Conservation (phyloP, 2,797 vertebrate species). For the Enteromius mattozi region DNA sequence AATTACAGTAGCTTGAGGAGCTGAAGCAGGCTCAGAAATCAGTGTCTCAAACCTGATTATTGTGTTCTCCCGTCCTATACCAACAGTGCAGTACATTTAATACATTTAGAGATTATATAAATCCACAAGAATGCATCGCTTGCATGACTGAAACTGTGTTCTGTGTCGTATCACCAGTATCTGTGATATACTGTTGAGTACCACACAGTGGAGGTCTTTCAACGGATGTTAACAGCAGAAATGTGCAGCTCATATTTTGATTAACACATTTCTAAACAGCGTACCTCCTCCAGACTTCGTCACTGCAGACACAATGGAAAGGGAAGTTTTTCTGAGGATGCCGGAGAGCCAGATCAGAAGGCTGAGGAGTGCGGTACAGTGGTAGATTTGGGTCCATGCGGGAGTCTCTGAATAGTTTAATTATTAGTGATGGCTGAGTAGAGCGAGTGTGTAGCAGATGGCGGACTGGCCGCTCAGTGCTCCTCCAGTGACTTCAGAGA, state of each 20-base stretch:
- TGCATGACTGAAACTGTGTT: no score
- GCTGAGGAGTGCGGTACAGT: not conserved
- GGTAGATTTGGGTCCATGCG: not conserved
- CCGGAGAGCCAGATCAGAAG: not conserved
- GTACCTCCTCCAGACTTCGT: not conserved
- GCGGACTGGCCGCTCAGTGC: constrained; percentile 64
- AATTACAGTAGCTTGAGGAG: constrained; percentile 21
- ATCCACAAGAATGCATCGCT: no score
- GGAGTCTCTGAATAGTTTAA: constrained; percentile 40
- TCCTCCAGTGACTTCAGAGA: constrained; percentile 61
- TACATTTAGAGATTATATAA: no score
- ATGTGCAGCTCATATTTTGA: not conserved
- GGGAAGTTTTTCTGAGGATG: not conserved
- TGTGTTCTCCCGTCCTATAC: no score
- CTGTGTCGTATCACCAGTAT: not conserved
- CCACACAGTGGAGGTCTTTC: not conserved
- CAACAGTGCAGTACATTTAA: no score
- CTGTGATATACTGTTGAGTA: not conserved
- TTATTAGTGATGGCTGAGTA: constrained; percentile 46
- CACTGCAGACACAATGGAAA: not conserved
- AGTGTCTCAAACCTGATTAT: no score
- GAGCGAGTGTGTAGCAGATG: constrained; percentile 70
- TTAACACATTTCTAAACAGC: not conserved
- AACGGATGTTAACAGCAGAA: not conserved
- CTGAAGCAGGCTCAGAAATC: not conserved